Evolutionary conservation across 2,888 invertebrate genomes (phyloP), one percentile per base, ranked within the genome.

Genomic region (Diaphora mendica): DNA sequence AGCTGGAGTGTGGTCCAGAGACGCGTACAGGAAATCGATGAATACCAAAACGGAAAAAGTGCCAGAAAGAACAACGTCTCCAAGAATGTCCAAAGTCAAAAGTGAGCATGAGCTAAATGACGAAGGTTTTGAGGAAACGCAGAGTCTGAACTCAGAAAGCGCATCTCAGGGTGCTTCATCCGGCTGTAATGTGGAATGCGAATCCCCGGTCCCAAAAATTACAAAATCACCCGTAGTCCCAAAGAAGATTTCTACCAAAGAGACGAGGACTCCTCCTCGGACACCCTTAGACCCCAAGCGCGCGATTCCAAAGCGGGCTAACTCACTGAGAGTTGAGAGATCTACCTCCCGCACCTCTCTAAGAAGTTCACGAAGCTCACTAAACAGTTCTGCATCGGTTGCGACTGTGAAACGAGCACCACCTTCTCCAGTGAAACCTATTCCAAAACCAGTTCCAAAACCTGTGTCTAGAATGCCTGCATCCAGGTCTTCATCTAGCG

Each of bases 71-170:
- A 94, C 93, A 2, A 92, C 91, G 0, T 93, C 95, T 5, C 94
- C 95, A 0, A 94, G 96, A 48, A 96, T 94, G 77, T 93, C 96
- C 0, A 96, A 96, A 89, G 96, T 96, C 0, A 95, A 94, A 79
- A 95, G 93, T 71, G 97, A 97, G 80, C 97, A 97, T 79, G 98
- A 98, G 85, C 90, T 97, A 66, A 98, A 98, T 87, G 98, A 98
- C 88, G 98, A 98, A 95, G 98, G 98, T 15, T 98, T 98, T 87
- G 98, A 98, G 90, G 98, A 98, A 93, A 98, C 98, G 0, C 98
- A 98, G 88, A 98, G 98, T 88, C 95, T 98, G 71, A 98, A 98
- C 86, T 98, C 98, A 0, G 98, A 98, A 89, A 98, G 98, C 13
- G 97, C 98, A 5, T 98, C 98, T 67, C 98, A 98, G 85, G 98